These are phyloP conservation scores for Torymus auratus DNA, from an alignment of 2,888 invertebrate species.

Conservation along the genomic window DNA sequence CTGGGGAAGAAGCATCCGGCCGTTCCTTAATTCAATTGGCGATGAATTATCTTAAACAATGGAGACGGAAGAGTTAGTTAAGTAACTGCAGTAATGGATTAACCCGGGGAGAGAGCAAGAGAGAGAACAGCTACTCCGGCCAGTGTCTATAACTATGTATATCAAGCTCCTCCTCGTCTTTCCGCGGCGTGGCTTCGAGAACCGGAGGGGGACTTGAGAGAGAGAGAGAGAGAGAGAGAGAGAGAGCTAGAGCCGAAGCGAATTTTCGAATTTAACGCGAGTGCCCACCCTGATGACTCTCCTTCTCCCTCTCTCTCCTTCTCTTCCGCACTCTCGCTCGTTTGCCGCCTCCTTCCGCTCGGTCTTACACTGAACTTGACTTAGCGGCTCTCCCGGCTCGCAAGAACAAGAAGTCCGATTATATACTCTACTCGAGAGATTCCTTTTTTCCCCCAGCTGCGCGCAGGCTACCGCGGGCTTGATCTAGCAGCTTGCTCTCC, in stretches of 20 bases:
- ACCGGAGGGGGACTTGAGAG: too few species aligned
- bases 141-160: neutral
- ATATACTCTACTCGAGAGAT: slow-evolving; percentile 3
- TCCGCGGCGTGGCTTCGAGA: neutral
- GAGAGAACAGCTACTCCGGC: neutral
- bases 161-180: neutral
- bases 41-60: slow-evolving; percentile 62
- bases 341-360: neutral
- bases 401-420: slow-evolving; percentile 25
- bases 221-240: neutral
- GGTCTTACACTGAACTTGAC: slow-evolving; percentile 16
- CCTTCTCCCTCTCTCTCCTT: neutral
- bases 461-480: neutral
- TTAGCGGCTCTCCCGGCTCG: neutral
- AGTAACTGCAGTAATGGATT: slow-evolving; percentile 60
- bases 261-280: slow-evolving; percentile 52
- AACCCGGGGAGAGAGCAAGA: slow-evolving; percentile 12
- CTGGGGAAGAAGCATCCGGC: slow-evolving; percentile 35
- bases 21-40: slow-evolving; percentile 59
- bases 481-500: neutral
- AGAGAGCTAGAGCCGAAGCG: neutral
- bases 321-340: too few species aligned
- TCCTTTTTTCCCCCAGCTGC: neutral
- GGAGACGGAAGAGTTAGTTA: slow-evolving; percentile 57
- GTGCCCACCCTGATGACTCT: slow-evolving; percentile 29